Percentiles rank a stretch among this genome's conserved stretches.
These are phyloP conservation scores for Monopis laevigella DNA, from an alignment of 2,888 invertebrate species.

Conservation along the genomic window DNA sequence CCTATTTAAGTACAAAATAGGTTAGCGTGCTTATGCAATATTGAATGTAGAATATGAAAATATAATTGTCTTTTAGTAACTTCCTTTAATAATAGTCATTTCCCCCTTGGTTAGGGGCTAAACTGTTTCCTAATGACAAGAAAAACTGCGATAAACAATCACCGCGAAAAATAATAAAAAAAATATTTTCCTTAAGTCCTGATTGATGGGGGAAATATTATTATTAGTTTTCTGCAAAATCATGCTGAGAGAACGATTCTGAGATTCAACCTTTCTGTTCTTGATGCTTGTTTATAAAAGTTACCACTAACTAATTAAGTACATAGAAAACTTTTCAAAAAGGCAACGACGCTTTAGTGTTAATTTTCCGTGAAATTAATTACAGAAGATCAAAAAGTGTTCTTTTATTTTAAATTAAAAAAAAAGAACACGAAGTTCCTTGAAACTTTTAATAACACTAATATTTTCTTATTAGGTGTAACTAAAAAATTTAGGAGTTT, in stretches of 20 bases:
- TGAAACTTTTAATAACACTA: too few relatives aligned
- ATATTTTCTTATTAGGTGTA: too few relatives aligned
- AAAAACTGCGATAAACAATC: neutral
- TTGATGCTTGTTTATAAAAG: constrained; percentile 34
- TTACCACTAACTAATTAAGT: constrained; percentile 43
- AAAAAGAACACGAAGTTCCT: too few relatives aligned
- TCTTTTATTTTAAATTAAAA: too few relatives aligned
- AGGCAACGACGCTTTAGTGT: constrained; percentile 1
- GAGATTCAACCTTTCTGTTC: constrained; percentile 30
- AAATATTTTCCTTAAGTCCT: constrained; percentile 8
- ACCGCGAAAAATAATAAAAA: neutral
- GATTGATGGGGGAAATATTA: constrained; percentile 6
- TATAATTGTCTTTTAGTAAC: too few relatives aligned
- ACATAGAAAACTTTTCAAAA: constrained; percentile 32
- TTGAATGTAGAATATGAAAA: too few relatives aligned
- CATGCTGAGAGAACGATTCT: constrained; percentile 34
- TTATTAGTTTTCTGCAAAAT: constrained; percentile 31
- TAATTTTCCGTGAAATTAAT: constrained; percentile 6
- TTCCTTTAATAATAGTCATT: too few relatives aligned
- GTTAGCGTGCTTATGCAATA: too few relatives aligned
- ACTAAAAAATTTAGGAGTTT: too few relatives aligned
- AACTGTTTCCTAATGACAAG: neutral
- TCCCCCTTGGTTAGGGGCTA: too few relatives aligned
- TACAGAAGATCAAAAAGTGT: too few relatives aligned
- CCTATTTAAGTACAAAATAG: too few relatives aligned